Base-by-base conservation (phyloP, 2,888 invertebrate species). In the Drosophila longiperda region DNA sequence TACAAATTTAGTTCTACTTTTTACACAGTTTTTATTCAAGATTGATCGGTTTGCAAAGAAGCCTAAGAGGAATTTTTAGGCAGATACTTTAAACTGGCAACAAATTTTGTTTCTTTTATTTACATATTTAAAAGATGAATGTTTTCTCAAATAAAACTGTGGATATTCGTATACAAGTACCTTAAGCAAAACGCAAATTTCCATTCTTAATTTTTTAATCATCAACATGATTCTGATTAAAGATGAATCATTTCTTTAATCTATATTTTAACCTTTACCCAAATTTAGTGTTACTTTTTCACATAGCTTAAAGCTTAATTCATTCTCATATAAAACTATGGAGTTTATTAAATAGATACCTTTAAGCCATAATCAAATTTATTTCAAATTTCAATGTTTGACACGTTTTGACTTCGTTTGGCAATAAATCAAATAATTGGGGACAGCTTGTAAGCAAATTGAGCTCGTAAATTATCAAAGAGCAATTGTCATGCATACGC, bases 381-480 rank as follows among this genome's bases (percentile, higher is more conserved):
- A 32, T n/a, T 34, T 17, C 33, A 29, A 36, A 1, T 36, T 29
- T 29, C n/a, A 32, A 12, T 33, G 17, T 63, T 53, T 53, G 45
- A 66, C 72, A 76, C 81, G 65, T 58, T 55, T 54, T 17, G 29
- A 20, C 26, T 65, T n/a, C 17, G 34, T 8, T 32, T 40, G 42
- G 58, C 62, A 61, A 89, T 85, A 85, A 85, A 85, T 85, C 90
- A 85, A 87, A 85, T 89, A 89, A 74, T 75, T 75, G 75, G 70
- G 78, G 84, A 87, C 89, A 89, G 73, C 66, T 77, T 60, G 69
- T 75, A 66, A 60, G 64, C 63, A 67, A 79, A 63, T 67, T 77
- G 88, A 89, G 73, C 85, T 89, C 90, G 83, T 85, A 87, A 85
- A 85, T 85, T 85, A 85, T 73, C 26, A 73, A 70, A 68, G 63